A percentile compares a stretch with the other conserved stretches of the same genome.
Evolutionary conservation across 2,888 invertebrate genomes (phyloP).

Genomic region (Platypus cylindrus): DNA sequence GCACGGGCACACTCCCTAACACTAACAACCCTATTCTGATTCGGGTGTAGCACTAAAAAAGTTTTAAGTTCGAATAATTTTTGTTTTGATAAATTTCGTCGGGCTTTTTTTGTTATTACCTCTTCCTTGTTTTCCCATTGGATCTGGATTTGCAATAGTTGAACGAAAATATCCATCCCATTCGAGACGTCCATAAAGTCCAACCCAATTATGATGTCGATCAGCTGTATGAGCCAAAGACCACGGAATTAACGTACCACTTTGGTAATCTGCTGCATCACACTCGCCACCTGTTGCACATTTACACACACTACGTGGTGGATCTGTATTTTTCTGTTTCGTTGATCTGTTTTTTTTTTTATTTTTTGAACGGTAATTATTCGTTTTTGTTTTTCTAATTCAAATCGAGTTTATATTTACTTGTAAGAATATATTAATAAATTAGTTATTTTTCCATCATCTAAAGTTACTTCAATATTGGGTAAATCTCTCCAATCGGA

Average conservation of each 20-base stretch:
- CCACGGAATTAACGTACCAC: conserved; percentile 78
- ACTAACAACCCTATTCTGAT: conserved; percentile 68
- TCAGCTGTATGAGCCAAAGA: conserved; percentile 79
- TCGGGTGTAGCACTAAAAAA: conserved; percentile 59
- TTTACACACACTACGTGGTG: conserved; percentile 61
- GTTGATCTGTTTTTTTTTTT: conserved; percentile 30
- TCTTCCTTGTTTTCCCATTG: conserved; percentile 82
- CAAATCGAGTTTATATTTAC: conserved; percentile 24
- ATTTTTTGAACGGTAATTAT: background rate
- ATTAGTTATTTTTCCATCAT: conserved; percentile 54
- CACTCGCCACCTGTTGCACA: conserved; percentile 57
- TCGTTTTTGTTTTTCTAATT: background rate
- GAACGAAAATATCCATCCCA: conserved; percentile 81
- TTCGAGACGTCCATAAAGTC: conserved; percentile 66
- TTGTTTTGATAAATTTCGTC: no score
- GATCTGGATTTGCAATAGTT: conserved; percentile 76
- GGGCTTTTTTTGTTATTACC: conserved; percentile 19
- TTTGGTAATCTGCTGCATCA: conserved; percentile 59
- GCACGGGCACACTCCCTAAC: conserved; percentile 78
- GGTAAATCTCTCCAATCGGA: conserved; percentile 82
- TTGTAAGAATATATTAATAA: conserved; percentile 42
- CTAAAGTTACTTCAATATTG: conserved; percentile 55
- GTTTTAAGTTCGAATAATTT: background rate
- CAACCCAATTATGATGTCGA: conserved; percentile 77
- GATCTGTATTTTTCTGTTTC: conserved; percentile 36